Evolutionary conservation across 2,797 vertebrate species (phyloP).

Genomic region (Poecilia wingei): DNA sequence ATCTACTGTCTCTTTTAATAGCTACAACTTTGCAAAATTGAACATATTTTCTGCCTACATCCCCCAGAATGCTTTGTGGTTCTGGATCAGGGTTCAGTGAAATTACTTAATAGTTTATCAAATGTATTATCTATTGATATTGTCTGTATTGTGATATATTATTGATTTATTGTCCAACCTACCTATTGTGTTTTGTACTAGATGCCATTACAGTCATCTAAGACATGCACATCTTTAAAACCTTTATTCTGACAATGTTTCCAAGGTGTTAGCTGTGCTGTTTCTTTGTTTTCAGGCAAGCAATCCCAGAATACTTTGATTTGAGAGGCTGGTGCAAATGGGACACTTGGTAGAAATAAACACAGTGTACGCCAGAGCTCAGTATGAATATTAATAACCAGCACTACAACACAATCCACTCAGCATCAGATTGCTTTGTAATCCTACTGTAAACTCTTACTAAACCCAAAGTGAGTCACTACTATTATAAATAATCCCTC

Average conservation of each 20-base stretch:
- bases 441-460: constrained; percentile 66
- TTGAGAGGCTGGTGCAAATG: constrained; percentile 12
- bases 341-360: constrained; percentile 28
- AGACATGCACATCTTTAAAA: not conserved
- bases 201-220: not conserved
- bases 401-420: constrained; percentile 58
- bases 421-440: constrained; percentile 68
- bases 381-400: constrained; percentile 49
- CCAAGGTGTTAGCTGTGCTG: not conserved
- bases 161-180: too few relatives aligned
- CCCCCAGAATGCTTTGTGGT: too few relatives aligned
- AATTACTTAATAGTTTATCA: too few relatives aligned
- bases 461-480: constrained; percentile 66
- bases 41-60: not conserved
- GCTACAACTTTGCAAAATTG: not conserved
- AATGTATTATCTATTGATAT: too few relatives aligned
- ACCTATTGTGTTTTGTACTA: too few relatives aligned
- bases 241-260: constrained; percentile 1
- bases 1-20: not conserved
- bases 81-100: too few relatives aligned
- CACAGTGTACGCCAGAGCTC: constrained; percentile 8
- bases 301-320: not conserved
- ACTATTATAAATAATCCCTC: constrained; percentile 70
- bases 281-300: not conserved
- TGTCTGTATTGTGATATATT: too few relatives aligned